Evolutionary conservation across 2,888 invertebrate genomes (phyloP).

Genomic region (Cyclophora albipunctata): DNA sequence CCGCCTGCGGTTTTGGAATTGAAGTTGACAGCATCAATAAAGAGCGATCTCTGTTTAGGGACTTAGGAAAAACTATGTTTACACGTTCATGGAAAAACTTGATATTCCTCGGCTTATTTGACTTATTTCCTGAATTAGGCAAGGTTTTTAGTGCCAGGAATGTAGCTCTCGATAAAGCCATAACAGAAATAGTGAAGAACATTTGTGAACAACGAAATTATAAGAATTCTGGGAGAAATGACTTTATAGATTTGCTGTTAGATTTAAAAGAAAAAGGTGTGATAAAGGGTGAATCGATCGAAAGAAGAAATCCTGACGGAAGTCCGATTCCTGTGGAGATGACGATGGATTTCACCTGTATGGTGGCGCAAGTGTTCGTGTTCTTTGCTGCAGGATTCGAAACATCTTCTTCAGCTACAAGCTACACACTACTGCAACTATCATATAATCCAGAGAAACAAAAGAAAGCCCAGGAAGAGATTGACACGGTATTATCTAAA

Average conservation of each 20-base stretch:
- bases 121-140: slow-evolving; percentile 37
- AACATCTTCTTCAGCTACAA: slow-evolving; percentile 58
- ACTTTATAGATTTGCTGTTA: slow-evolving; percentile 45
- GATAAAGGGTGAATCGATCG: slow-evolving; percentile 45
- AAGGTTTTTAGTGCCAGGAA: slow-evolving; percentile 19
- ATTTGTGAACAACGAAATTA: slow-evolving; percentile 40
- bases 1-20: slow-evolving; percentile 48
- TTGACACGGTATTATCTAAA: slow-evolving; percentile 41
- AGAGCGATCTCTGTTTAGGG: slow-evolving; percentile 38
- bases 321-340: slow-evolving; percentile 32
- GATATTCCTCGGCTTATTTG: slow-evolving; percentile 25
- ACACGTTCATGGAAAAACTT: slow-evolving; percentile 19
- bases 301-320: slow-evolving; percentile 35
- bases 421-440: slow-evolving; percentile 48
- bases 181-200: slow-evolving; percentile 28
- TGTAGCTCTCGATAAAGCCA: slow-evolving; percentile 15
- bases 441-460: slow-evolving; percentile 55
- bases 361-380: slow-evolving; percentile 47
- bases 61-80: slow-evolving; percentile 34
- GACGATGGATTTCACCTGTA: slow-evolving; percentile 33
- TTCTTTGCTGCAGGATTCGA: slow-evolving; percentile 66
- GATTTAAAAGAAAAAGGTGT: slow-evolving; percentile 38
- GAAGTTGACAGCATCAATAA: slow-evolving; percentile 39
- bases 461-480: slow-evolving; percentile 42
- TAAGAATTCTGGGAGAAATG: slow-evolving; percentile 41